Evolutionary conservation across 2,113 vertebrate genomes (phyloP), one percentile per base, ranked within the genome.

Genomic region (Pedionomus torquatus): DNA sequence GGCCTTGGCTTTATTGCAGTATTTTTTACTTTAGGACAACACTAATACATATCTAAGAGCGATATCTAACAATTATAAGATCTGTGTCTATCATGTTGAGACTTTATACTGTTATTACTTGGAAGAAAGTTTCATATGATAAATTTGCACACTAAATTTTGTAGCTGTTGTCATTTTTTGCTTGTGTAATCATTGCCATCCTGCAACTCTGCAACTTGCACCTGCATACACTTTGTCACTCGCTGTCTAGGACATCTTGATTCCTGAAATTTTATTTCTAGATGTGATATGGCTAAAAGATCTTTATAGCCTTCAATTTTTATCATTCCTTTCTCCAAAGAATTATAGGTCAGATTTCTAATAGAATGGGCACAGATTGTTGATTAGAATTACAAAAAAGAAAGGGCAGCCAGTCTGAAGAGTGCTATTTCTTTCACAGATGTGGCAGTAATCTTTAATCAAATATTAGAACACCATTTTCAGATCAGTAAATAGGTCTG

Each of bases 1-100:
- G 14, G 43, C 49, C 79, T 65, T 1, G 0, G 5, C 13, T 24
- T n/a, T 12, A 18, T 23, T 51, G 19, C 5, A 13, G 3, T 2
- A 2, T n/a, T 13, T 70, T 37, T 79, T 44, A 69, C 7, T 14
- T 30, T 35, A 54, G n/a, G 25, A 46, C 48, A 64, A 37, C 16
- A 20, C 15, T 10, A 61, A 39, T 10, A 35, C 6, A 5, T 33
- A 30, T 51, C 64, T 68, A 82, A 54, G 5, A 83, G 54, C 54
- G 74, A 28, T 0, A 2, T 30, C 30, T 52, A 13, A 13, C 46
- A 41, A 87, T 46, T 78, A 13, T 14, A 30, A 74, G 21, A 48
- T 52, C 55, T 64, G 79, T 46, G 43, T 30, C 25, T 77, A 10
- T 31, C 28, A 25, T 35, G 14, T 37, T 35, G 68, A 57, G 35